Evolutionary conservation across 2,797 vertebrate species (phyloP).

Genomic region (Anguilla obscura): DNA sequence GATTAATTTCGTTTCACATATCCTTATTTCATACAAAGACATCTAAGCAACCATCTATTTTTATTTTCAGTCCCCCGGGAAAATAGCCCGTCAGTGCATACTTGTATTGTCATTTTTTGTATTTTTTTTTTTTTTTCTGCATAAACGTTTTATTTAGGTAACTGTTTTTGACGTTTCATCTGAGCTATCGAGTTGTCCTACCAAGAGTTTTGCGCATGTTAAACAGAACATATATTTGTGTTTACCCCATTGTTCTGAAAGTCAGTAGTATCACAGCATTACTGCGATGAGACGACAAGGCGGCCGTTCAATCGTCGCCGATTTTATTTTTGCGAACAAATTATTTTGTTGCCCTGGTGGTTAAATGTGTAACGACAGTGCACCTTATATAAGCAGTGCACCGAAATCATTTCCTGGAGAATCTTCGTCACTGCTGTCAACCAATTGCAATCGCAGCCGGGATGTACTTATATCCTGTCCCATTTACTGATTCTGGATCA

Average conservation of each 20-base stretch:
- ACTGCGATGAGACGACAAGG: no score
- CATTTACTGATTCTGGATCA: background rate
- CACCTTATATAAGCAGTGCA: background rate
- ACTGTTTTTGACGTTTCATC: no score
- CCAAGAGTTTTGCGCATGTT: no score
- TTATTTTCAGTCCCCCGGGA: background rate
- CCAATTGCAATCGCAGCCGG: slow-evolving; percentile 5
- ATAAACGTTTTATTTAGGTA: no score
- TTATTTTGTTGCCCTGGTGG: slow-evolving; percentile 23
- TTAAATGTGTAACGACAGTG: background rate
- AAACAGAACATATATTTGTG: no score
- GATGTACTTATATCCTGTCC: background rate
- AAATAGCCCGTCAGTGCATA: background rate
- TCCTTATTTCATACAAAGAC: background rate
- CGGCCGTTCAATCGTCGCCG: background rate
- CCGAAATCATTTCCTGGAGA: slow-evolving; percentile 46
- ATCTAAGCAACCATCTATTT: background rate
- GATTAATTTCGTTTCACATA: background rate
- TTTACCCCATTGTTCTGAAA: no score
- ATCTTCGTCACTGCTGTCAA: slow-evolving; percentile 44
- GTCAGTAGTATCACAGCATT: no score
- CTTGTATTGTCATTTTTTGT: background rate
- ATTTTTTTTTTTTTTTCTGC: no score
- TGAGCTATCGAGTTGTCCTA: no score
- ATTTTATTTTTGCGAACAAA: background rate